Base-by-base conservation (phyloP, 2,797 vertebrate genomes). In the Chromis chromis region DNA sequence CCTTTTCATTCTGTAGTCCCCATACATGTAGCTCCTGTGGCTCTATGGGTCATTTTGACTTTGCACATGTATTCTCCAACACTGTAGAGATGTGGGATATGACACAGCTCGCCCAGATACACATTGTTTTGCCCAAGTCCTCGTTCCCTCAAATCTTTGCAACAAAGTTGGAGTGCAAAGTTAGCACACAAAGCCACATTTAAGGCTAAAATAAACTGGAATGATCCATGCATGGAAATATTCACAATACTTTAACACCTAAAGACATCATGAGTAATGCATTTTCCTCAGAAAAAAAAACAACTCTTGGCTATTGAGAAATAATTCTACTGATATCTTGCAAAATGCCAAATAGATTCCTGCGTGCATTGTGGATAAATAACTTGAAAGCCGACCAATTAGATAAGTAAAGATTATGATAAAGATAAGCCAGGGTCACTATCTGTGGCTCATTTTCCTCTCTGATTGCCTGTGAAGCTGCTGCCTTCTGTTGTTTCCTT, bases 401-500 rank as follows among this genome's bases (percentile, higher is more conserved):
- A 74, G 46, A 73, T 65, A 61, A 76, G 60, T 70, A 62, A 66
- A 82, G 67, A 79, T 72, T 66, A 65, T 65, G 42, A 82, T 44
- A 46, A 74, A 65, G 75, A 81, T 65, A 72, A 81, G 50, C 58
- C 46, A 17, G 75, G 76, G 84, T 85, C 74, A 81, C 57, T 70
- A 19, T 64, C 57, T 56, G 33, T 31, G 76, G 79, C 65, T 21
- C 60, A 36, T 75, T 76, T 76, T 62, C 54, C 66, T 73, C 33
- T 61, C 54, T 67, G 76, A 81, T 71, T 73, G 76, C 78, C 69
- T 78, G 65, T 79, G 17, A 42, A 80, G 84, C 77, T 69, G 31
- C 52, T 61, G 78, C 76, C 76, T 78, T 87, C 85, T 85, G 83
- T 67, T 44, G 78, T 69, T 67, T 83, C 64, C 17, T 61, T 78